A percentile compares a stretch with the other conserved stretches of the same genome.
Evolutionary conservation across 2,797 vertebrate species (phyloP).

Genomic region (Cyprinodon diabolis): DNA sequence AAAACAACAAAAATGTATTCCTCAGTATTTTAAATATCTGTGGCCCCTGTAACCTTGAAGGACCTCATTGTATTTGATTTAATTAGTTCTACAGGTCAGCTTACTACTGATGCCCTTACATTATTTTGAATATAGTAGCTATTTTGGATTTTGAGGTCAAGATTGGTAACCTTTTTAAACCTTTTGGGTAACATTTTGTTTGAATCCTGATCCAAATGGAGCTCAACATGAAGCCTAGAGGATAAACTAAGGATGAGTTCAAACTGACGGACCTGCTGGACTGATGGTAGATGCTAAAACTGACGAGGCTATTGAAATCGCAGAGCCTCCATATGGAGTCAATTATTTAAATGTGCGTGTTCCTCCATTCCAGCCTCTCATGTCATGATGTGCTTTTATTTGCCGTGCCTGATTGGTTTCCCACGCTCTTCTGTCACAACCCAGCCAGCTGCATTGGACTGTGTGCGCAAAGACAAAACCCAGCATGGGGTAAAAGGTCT

Average conservation of each 20-base stretch:
- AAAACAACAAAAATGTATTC: no score
- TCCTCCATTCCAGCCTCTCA: neutral
- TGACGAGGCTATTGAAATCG: neutral
- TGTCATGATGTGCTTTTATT: slow-evolving; percentile 1
- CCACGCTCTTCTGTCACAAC: slow-evolving; percentile 5
- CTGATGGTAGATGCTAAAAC: neutral
- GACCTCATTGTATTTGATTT: no score
- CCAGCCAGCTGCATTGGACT: neutral
- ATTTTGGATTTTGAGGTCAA: no score
- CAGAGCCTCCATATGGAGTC: neutral
- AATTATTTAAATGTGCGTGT: neutral
- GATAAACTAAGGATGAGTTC: neutral
- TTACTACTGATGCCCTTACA: no score
- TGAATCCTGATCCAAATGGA: no score
- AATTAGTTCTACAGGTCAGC: no score
- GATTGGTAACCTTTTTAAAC: no score
- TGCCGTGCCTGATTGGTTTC: slow-evolving; percentile 9
- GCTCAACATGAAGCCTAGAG: neutral
- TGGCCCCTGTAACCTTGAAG: no score
- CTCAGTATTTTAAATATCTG: no score
- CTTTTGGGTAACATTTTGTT: no score
- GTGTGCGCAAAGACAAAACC: neutral
- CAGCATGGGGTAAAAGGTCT: slow-evolving; percentile 1
- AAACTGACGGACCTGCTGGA: neutral
- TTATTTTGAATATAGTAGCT: no score